phyloP scores from a whole-genome alignment of 2,797 vertebrate species.

The Sebastes elongatus region DNA sequence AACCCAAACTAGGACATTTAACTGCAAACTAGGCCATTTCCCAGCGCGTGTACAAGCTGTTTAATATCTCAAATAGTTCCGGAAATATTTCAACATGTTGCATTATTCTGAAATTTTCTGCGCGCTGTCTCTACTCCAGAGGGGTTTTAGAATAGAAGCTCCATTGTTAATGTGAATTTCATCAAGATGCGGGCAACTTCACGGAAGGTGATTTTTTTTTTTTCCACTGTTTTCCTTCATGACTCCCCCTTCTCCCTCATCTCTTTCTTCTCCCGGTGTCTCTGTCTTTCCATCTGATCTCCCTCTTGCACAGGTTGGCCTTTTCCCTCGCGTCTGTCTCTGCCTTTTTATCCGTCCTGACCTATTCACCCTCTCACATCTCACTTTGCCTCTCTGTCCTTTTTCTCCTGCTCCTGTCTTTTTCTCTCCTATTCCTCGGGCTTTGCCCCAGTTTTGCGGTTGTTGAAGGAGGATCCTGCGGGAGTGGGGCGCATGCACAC shows the following conservation, averaged over 20 bases:
- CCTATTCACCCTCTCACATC: slow-evolving; percentile 39
- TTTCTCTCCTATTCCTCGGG: slow-evolving; percentile 33
- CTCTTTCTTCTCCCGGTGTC: not conserved
- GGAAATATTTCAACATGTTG: slow-evolving; percentile 52
- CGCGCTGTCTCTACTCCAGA: slow-evolving; percentile 4
- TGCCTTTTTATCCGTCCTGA: slow-evolving; percentile 27
- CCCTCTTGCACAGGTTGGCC: slow-evolving; percentile 16
- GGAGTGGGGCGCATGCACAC: slow-evolving; percentile 34
- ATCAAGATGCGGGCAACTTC: slow-evolving; percentile 28
- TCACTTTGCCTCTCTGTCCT: slow-evolving; percentile 39
- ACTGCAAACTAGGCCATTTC: slow-evolving; percentile 54
- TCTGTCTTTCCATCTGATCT: slow-evolving; percentile 16
- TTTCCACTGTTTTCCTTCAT: not conserved
- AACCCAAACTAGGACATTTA: slow-evolving; percentile 54
- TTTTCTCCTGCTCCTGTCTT: slow-evolving; percentile 18
- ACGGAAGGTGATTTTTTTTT: slow-evolving; percentile 1
- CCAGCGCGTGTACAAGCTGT: slow-evolving; percentile 4
- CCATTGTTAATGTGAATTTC: slow-evolving; percentile 30
- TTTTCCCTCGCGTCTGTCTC: slow-evolving; percentile 24
- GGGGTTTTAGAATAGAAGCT: slow-evolving; percentile 33
- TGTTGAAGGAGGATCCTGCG: slow-evolving; percentile 70
- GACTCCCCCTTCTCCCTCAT: not conserved
- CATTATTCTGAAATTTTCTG: slow-evolving; percentile 38
- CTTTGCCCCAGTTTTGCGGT: slow-evolving; percentile 75
- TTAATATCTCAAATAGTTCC: slow-evolving; percentile 50